phyloP scores from a whole-genome alignment of 1,140 invertebrate species.

The Acromyrmex charruanus region DNA sequence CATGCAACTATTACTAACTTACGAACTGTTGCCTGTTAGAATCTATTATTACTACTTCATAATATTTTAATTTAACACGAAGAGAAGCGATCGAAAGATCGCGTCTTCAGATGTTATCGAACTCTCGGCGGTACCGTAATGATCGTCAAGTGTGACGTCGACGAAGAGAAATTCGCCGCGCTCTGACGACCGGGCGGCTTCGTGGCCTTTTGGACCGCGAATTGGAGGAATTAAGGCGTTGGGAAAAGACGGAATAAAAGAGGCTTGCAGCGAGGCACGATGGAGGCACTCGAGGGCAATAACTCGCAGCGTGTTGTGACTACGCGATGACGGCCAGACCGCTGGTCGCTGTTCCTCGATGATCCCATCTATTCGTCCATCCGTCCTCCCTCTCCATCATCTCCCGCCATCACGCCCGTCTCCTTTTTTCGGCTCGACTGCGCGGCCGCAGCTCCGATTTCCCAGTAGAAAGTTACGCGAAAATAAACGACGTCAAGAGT shows the following conservation, averaged over 20 bases:
- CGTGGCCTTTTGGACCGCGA: conserved; percentile 73
- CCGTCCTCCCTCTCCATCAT: background rate
- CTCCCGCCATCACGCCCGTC: background rate
- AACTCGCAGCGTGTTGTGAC: conserved; percentile 82
- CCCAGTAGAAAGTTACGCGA: conserved; percentile 19
- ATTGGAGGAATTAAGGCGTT: conserved; percentile 73
- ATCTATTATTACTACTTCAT: background rate
- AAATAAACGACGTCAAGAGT: conserved; percentile 27
- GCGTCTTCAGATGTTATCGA: background rate
- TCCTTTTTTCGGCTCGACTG: conserved; percentile 41
- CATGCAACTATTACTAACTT: background rate
- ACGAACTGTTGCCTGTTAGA: background rate
- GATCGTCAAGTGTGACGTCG: conserved; percentile 30
- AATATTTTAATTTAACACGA: background rate
- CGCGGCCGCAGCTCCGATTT: conserved; percentile 52
- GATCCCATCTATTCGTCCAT: conserved; percentile 1
- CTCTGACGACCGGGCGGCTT: conserved; percentile 9
- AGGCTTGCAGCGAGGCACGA: conserved; percentile 35
- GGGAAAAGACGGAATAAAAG: conserved; percentile 51
- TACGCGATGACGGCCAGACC: conserved; percentile 81
- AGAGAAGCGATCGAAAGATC: background rate
- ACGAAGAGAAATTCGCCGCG: conserved; percentile 39
- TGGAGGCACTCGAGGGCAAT: conserved; percentile 76
- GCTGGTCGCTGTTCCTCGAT: conserved; percentile 77
- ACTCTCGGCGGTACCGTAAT: background rate